Evolutionary conservation across 2,888 invertebrate species (phyloP), one percentile per base, ranked within the genome.

Genomic region (Chloroclystis v-ata): DNA sequence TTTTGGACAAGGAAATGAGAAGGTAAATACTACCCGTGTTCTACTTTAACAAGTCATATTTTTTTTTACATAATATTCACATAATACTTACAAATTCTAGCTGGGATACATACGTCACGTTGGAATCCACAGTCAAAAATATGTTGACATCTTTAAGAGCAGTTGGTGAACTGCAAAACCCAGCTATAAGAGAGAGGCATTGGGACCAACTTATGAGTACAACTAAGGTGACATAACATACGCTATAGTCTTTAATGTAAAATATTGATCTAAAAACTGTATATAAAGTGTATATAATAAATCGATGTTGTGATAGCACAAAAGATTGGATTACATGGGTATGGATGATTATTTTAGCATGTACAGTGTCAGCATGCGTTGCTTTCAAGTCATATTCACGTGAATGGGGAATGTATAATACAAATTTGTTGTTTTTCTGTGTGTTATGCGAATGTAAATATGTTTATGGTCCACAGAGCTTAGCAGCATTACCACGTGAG

Each of bases 181-280:
- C 97, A 30, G 97, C 98, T 0, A 97, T 98, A 57, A 90, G 98
- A 49, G 97, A 98, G 79, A 90, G 98, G 13, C 98, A 98, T 83
- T 98, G 98, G 98, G 93, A 96, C 72, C 97, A 98, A 80, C 89
- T 98, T 40, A 98, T 98, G 96, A 93, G 93, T 65, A 96, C 97
- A 38, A 98, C 98, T 11, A 97, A 97, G 94, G 96, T 95, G 70
- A 78, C 54, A 58, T 40, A 54, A 49, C 48, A 43, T 20, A 48
- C 43, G 30, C 40, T 47, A 55, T 35, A 35, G 20, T 55, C 59
- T 60, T 57, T 56, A 56, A 49, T 63, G 61, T 65, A 65, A 47
- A 66, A 60, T 58, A 51, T 54, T 52, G 35, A 35, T 20, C 4
- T 7, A 20, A 35, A 14, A 47, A 49, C 38, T 75, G 75, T 78